phyloP scores from a whole-genome alignment of 1,140 invertebrate species.

The Luehdorfia chinensis region DNA sequence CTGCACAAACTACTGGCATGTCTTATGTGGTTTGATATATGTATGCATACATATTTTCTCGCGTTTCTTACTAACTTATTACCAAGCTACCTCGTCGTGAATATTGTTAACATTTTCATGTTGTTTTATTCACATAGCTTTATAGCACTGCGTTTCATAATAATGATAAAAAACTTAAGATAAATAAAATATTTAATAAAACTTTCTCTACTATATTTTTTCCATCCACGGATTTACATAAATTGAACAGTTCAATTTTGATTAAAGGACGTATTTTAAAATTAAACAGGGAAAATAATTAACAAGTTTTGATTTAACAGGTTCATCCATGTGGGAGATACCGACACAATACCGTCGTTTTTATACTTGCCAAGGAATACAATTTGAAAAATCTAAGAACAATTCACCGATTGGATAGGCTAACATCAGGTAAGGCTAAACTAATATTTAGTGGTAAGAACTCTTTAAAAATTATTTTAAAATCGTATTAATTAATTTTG shows the following conservation, averaged over 20 bases:
- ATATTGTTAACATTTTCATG: no score
- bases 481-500: neutral
- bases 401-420: constrained; percentile 92
- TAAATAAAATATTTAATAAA: neutral
- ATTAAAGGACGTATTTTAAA: no score
- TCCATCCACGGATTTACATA: no score
- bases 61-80: constrained; percentile 6
- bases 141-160: constrained; percentile 4
- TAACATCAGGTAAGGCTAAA: constrained; percentile 94
- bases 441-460: no score
- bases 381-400: constrained; percentile 95
- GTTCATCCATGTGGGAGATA: constrained; percentile 98
- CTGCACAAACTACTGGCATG: no score
- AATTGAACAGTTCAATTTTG: no score
- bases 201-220: no score
- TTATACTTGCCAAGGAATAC: constrained; percentile 97
- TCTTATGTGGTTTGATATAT: no score
- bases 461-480: constrained; percentile 9
- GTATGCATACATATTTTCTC: no score
- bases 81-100: neutral
- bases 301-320: constrained; percentile 70
- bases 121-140: constrained; percentile 10
- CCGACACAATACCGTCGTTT: constrained; percentile 96
- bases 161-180: neutral
- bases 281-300: no score